Evolutionary conservation across 2,888 invertebrate genomes (phyloP).

Genomic region (Kryphioiulus occultus): DNA sequence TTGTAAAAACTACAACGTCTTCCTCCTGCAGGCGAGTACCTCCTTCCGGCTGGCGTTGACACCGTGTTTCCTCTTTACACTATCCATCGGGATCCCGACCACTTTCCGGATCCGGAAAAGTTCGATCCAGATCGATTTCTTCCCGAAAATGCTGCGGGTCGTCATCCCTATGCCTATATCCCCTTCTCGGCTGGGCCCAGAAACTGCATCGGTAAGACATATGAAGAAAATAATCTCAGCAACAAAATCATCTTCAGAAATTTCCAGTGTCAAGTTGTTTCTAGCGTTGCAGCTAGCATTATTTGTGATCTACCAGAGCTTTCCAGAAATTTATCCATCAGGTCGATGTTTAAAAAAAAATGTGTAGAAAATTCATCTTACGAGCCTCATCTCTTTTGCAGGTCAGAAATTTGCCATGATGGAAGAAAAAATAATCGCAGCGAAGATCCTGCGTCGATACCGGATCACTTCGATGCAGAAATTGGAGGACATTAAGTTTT

Average conservation of each 20-base stretch:
- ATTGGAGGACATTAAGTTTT: constrained; percentile 33
- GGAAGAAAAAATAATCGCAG: constrained; percentile 40
- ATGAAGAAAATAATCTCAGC: background rate
- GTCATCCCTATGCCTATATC: constrained; percentile 68
- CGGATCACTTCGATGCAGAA: background rate
- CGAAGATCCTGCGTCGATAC: constrained; percentile 40
- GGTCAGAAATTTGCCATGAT: constrained; percentile 51
- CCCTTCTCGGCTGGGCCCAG: constrained; percentile 65
- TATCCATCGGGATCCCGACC: constrained; percentile 71
- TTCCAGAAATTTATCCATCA: no score
- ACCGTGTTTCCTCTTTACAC: constrained; percentile 71
- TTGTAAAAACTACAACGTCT: background rate
- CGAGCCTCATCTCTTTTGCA: background rate
- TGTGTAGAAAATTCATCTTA: background rate
- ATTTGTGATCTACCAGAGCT: background rate
- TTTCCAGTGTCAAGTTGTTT: background rate
- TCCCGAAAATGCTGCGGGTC: constrained; percentile 75
- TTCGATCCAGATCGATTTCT: constrained; percentile 83
- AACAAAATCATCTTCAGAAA: background rate
- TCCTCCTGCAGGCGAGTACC: constrained; percentile 66
- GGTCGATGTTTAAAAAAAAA: no score
- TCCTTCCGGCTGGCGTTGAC: constrained; percentile 74
- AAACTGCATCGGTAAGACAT: constrained; percentile 51
- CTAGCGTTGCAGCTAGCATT: background rate
- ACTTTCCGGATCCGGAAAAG: constrained; percentile 72